Evolutionary conservation across 2,113 vertebrate genomes (phyloP).

Genomic region (Sebastes schlegelii): DNA sequence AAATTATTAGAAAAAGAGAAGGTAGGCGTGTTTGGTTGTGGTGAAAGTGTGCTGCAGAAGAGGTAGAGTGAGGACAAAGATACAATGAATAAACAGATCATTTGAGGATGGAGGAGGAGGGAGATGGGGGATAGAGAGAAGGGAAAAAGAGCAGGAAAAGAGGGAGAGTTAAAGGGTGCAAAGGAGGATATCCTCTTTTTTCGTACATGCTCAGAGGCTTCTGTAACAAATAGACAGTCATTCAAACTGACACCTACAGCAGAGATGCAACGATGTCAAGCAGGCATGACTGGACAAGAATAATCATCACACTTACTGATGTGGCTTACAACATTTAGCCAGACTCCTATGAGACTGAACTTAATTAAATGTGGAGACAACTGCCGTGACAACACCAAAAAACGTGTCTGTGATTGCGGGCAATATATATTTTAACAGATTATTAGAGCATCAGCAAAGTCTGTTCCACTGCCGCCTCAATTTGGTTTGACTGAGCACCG

Average conservation of each 20-base stretch:
- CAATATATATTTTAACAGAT: conserved; percentile 20
- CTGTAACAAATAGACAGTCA: conserved; percentile 53
- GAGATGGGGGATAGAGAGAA: neutral
- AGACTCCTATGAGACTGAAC: conserved; percentile 26
- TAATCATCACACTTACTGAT: conserved; percentile 63
- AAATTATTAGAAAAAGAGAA: neutral
- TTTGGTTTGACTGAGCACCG: conserved; percentile 2
- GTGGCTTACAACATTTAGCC: conserved; percentile 43
- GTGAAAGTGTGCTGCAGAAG: neutral
- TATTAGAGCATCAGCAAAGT: conserved; percentile 3
- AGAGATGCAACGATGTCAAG: conserved; percentile 60
- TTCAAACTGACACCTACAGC: conserved; percentile 64
- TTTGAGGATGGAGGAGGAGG: conserved; percentile 10
- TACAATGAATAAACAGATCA: neutral
- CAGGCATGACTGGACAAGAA: conserved; percentile 65
- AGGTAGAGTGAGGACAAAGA: neutral
- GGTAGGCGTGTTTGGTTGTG: neutral
- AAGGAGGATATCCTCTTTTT: conserved; percentile 18
- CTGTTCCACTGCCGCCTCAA: neutral
- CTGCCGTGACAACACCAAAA: conserved; percentile 1
- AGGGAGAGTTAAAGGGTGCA: neutral
- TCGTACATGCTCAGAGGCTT: conserved; percentile 1
- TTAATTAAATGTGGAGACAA: conserved; percentile 32
- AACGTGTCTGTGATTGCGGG: neutral
- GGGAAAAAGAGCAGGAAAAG: neutral